Evolutionary conservation across 2,113 vertebrate species (phyloP).

Genomic region (Shinisaurus crocodilurus): DNA sequence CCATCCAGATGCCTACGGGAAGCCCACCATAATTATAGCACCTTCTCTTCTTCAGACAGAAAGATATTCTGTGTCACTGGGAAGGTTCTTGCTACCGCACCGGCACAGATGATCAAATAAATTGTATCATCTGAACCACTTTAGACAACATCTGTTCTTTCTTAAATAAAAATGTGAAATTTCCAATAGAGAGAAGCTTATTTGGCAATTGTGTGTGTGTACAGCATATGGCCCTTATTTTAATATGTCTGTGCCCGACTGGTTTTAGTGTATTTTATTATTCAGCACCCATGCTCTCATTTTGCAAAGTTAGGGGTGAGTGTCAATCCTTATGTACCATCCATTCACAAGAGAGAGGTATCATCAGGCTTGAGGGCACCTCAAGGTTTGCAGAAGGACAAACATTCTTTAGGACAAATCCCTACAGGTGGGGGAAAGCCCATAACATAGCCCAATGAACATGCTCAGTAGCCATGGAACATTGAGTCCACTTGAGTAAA

Average conservation of each 20-base stretch:
- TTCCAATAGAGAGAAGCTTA: background rate
- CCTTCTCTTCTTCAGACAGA: background rate
- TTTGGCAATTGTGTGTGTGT: background rate
- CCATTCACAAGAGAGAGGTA: background rate
- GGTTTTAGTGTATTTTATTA: background rate
- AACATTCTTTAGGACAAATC: too few species aligned
- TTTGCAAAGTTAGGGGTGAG: background rate
- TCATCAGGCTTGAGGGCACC: background rate
- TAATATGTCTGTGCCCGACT: background rate
- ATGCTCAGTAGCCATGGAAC: too few species aligned
- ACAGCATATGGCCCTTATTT: background rate
- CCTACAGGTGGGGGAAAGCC: background rate
- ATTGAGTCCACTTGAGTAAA: too few species aligned
- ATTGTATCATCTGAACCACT: background rate
- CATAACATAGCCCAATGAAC: background rate
- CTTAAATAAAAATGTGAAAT: background rate
- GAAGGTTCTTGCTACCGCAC: background rate
- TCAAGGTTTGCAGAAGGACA: background rate
- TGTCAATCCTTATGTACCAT: background rate
- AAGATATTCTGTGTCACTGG: background rate
- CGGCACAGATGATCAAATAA: background rate
- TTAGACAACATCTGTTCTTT: background rate
- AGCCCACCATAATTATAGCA: too few species aligned
- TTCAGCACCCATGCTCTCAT: background rate
- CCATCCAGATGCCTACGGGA: too few species aligned